These are phyloP conservation scores for Uromys caudimaculatus DNA, from an alignment of 2,797 vertebrate species.

Conservation along the genomic window DNA sequence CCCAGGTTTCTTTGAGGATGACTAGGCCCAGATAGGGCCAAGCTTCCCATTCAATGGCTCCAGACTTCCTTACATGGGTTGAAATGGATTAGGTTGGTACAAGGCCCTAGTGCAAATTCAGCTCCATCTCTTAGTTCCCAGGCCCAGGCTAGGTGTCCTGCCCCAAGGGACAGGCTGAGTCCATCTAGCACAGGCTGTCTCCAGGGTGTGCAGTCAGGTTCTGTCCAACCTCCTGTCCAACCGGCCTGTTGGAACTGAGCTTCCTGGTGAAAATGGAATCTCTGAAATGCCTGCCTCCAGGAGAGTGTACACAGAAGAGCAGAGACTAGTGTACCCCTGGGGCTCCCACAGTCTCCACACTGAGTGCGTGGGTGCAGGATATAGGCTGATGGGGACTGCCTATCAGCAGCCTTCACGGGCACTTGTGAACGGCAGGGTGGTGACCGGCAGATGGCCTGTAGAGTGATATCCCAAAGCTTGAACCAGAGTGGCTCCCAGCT, in stretches of 20 bases:
- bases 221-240: not conserved
- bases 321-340: not conserved
- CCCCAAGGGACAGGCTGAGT: not conserved
- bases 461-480: rapidly evolving
- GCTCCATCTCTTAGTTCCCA: not conserved
- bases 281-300: not conserved
- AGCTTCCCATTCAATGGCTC: not conserved
- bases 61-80: not conserved
- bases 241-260: not conserved
- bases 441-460: rapidly evolving
- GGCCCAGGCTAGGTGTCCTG: not conserved
- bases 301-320: not conserved
- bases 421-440: not conserved
- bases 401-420: not conserved
- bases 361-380: not conserved
- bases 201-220: not conserved
- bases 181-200: not conserved
- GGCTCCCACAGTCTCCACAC: not conserved
- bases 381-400: no score
- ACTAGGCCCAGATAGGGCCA: not conserved
- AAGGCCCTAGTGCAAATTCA: not conserved
- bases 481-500: not conserved
- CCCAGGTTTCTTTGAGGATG: not conserved
- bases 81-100: not conserved
- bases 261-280: not conserved